These are phyloP conservation scores for Bryconaethiops microstoma DNA, from an alignment of 2,797 vertebrate species.

Conservation along the genomic window DNA sequence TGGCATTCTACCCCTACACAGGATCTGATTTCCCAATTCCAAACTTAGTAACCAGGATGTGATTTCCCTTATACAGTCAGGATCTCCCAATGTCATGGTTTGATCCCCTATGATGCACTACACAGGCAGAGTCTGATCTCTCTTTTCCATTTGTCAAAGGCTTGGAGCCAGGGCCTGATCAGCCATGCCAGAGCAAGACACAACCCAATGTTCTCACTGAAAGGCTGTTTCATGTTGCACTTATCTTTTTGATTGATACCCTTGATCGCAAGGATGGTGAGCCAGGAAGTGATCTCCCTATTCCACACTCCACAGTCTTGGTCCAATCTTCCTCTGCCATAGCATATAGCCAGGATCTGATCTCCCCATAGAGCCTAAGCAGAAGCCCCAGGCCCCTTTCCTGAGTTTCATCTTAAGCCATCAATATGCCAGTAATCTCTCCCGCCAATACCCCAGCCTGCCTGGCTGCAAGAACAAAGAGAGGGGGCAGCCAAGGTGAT, in stretches of 20 bases:
- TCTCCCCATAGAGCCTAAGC: constrained; percentile 40
- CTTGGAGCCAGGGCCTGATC: background rate
- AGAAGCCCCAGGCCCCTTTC: constrained; percentile 39
- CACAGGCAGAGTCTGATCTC: background rate
- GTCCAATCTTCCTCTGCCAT: background rate
- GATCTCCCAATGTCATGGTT: background rate
- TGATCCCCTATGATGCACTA: background rate
- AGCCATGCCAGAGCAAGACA: background rate
- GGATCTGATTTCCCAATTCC: background rate
- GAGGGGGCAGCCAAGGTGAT: constrained; percentile 67
- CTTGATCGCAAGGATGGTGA: background rate
- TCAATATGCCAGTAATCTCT: constrained; percentile 74
- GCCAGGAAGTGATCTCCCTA: background rate
- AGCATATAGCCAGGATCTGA: constrained; percentile 34
- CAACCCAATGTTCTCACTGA: background rate
- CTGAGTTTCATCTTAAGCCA: constrained; percentile 58
- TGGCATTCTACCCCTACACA: no score
- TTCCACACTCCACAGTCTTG: background rate
- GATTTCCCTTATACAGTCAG: background rate
- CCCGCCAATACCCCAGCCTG: constrained; percentile 68
- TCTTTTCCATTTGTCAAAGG: background rate
- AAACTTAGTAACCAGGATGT: background rate
- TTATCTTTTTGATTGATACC: background rate
- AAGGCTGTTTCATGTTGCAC: background rate
- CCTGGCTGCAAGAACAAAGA: constrained; percentile 71